A percentile compares a stretch with the other conserved stretches of the same genome.
phyloP scores from a whole-genome alignment of 2,113 vertebrate genomes.

The Myodes glareolus region DNA sequence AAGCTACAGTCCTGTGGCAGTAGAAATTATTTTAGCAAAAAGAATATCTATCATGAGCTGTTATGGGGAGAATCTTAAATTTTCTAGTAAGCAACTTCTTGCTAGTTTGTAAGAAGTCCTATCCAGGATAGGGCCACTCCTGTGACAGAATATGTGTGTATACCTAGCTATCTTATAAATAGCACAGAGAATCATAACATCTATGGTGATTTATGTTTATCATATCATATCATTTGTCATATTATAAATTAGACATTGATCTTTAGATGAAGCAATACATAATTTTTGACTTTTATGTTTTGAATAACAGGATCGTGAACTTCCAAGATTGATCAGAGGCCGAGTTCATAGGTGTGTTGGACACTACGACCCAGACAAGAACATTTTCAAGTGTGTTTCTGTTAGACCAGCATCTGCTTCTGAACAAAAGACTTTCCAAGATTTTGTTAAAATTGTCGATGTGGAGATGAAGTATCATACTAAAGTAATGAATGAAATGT shows the following conservation, averaged over 20 bases:
- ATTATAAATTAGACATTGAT: slow-evolving; percentile 27
- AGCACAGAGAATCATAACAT: neutral
- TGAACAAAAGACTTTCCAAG: slow-evolving; percentile 92
- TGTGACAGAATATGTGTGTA: neutral
- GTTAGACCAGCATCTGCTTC: slow-evolving; percentile 90
- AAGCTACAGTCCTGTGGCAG: neutral
- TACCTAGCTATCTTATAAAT: neutral
- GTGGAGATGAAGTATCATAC: slow-evolving; percentile 89
- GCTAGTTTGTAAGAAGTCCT: slow-evolving; percentile 17
- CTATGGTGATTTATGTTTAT: neutral
- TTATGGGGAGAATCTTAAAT: slow-evolving; percentile 2
- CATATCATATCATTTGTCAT: too few relatives aligned
- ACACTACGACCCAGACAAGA: slow-evolving; percentile 91
- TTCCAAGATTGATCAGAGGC: slow-evolving; percentile 95
- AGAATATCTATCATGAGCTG: slow-evolving; percentile 1
- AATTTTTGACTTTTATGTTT: slow-evolving; percentile 62
- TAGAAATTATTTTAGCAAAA: slow-evolving; percentile 55
- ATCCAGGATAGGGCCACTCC: neutral
- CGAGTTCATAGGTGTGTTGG: slow-evolving; percentile 95
- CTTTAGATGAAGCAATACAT: slow-evolving; percentile 30
- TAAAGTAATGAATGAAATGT: slow-evolving; percentile 89
- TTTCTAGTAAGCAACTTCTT: slow-evolving; percentile 31
- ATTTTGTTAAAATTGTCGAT: slow-evolving; percentile 90
- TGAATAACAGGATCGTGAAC: slow-evolving; percentile 90
- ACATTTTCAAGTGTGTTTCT: slow-evolving; percentile 92